Evolutionary conservation across 2,113 vertebrate species (phyloP).

Genomic region (Eurypyga helias): DNA sequence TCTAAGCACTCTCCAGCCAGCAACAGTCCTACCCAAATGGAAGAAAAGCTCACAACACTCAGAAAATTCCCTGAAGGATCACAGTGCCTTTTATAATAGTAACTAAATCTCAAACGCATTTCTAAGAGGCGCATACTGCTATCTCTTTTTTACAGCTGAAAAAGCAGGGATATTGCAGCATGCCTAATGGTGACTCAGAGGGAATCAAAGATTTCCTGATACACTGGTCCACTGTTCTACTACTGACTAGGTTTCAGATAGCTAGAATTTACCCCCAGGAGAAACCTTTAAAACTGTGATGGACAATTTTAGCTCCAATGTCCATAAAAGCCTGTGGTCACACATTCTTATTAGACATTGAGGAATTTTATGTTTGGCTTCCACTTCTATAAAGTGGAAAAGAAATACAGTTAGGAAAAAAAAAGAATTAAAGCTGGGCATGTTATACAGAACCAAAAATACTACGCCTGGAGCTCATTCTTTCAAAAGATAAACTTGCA

Average conservation of each 20-base stretch:
- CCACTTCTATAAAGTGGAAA: not conserved
- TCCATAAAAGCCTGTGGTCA: constrained; percentile 7
- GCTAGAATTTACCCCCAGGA: not conserved
- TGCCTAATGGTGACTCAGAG: not conserved
- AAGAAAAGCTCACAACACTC: not conserved
- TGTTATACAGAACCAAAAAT: constrained; percentile 30
- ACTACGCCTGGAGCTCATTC: not conserved
- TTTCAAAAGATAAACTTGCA: constrained; percentile 49
- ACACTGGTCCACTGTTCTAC: not conserved
- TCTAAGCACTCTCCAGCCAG: not conserved
- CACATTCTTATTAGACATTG: not conserved
- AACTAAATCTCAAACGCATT: not conserved
- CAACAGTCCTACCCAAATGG: not conserved
- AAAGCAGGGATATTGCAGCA: not conserved
- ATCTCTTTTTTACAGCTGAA: not conserved
- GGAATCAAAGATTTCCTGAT: not conserved
- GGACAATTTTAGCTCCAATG: not conserved
- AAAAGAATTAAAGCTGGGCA: constrained; percentile 29
- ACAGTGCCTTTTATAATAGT: not conserved
- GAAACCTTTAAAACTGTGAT: constrained; percentile 1
- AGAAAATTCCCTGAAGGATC: not conserved
- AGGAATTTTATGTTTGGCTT: constrained; percentile 26
- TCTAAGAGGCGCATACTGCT: not conserved
- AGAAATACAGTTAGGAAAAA: constrained; percentile 2
- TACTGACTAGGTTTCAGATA: not conserved